Base-by-base conservation (phyloP, 2,888 invertebrate genomes). In the Cylindroiulus punctatus region DNA sequence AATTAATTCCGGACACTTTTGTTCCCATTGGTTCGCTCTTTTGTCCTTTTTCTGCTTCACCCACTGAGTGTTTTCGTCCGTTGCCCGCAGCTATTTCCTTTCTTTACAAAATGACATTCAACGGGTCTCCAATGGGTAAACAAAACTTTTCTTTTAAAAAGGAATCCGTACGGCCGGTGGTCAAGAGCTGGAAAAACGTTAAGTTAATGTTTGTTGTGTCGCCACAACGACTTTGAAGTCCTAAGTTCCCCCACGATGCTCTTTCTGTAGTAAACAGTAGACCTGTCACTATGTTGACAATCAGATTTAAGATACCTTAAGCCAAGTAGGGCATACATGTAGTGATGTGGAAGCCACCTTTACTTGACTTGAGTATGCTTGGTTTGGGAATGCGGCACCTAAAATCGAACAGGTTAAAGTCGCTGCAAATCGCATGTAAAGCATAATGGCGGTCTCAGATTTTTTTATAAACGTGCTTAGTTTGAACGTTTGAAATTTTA, bases 1-100 rank as follows among this genome's bases (percentile, higher is more conserved):
- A 76, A 76, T 76, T 76, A 76, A 76, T 76, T 76, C 76, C 26
- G 76, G 76, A 76, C 76, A 76, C 76, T 76, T 76, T 76, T 26
- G 76, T 17, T 26, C 65, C 65, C 12, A n/a, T 65, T 65, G 65
- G 65, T 65, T 76, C 30, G 30, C 76, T 76, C 26, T 76, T 30
- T 76, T 76, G 32, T 76, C 76, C 17, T 30, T 76, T 76, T 76
- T 76, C 76, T 30, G 76, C 76, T 30, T 76, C 30, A 10, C 76
- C 76, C 26, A 30, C 76, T 30, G 17, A 76, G 76, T 76, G 76
- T 76, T 76, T 76, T 30, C 76, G 12, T 76, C 30, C 76, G 17
- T 17, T 76, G 30, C 30, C 76, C 76, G 10, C 76, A 76, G 26
- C 76, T 26, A 76, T 76, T 30, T 76, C 76, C 76, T 12, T 30